phyloP scores from a whole-genome alignment of 2,113 vertebrate species.

The Perca flavescens region DNA sequence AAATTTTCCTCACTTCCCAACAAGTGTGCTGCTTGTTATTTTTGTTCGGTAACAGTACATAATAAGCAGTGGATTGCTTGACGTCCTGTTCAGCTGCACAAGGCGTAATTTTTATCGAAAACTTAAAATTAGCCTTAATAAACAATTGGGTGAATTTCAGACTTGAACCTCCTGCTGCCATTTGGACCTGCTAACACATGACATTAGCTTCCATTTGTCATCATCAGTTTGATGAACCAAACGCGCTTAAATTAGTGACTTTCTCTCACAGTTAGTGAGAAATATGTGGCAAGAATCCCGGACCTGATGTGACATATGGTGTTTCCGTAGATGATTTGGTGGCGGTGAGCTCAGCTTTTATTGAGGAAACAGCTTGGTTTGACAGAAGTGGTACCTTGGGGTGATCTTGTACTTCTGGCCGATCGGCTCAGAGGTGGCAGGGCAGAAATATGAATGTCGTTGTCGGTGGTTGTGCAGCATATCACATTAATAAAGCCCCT shows the following conservation, averaged over 20 bases:
- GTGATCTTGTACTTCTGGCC: constrained; percentile 44
- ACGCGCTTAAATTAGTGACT: constrained; percentile 5
- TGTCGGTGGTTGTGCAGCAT: constrained; percentile 55
- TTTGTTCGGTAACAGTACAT: neutral
- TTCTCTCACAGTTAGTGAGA: constrained; percentile 30
- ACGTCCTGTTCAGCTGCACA: neutral
- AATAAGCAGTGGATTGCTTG: constrained; percentile 16
- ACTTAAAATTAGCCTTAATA: neutral
- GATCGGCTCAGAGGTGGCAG: constrained; percentile 42
- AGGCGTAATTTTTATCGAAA: neutral
- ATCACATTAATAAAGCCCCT: constrained; percentile 75
- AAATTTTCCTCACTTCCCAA: neutral
- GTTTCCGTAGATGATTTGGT: constrained; percentile 33
- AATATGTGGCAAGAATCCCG: neutral
- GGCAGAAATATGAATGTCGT: constrained; percentile 67
- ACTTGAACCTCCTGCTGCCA: neutral
- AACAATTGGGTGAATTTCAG: constrained; percentile 9
- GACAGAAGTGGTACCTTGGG: constrained; percentile 43
- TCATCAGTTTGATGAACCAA: constrained; percentile 5
- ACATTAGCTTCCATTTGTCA: constrained; percentile 4
- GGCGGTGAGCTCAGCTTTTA: constrained; percentile 7
- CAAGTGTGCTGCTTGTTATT: neutral
- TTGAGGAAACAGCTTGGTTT: constrained; percentile 29
- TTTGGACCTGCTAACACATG: neutral
- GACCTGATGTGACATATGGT: constrained; percentile 9